Conservation (phyloP, 2,797 vertebrate genomes). For the Lophotriccus pileatus region DNA sequence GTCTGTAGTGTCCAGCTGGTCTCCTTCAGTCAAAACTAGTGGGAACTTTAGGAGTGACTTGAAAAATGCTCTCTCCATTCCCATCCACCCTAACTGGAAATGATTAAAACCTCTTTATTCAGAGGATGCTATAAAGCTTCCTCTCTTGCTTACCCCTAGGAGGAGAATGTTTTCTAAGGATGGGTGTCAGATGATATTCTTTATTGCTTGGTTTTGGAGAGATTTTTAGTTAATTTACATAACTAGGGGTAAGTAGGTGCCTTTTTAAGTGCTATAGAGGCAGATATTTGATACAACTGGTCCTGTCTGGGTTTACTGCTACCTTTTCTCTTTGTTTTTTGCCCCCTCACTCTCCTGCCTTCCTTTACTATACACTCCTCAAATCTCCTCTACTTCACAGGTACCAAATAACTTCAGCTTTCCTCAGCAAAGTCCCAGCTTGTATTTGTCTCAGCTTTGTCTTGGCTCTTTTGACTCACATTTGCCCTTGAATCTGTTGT, state of each 20-base stretch:
- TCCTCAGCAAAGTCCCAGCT: not conserved
- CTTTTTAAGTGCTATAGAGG: not conserved
- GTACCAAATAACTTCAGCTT: not conserved
- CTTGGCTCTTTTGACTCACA: not conserved
- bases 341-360: rapidly evolving
- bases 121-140: not conserved
- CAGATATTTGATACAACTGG: not conserved
- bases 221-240: not conserved
- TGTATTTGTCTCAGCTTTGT: not conserved
- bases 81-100: not conserved
- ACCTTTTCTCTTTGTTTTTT: not conserved
- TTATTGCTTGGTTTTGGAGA: not conserved
- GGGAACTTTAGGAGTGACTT: not conserved
- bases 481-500: not conserved
- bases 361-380: not conserved
- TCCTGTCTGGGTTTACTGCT: not conserved
- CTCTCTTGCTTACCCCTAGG: not conserved
- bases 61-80: not conserved
- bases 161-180: not conserved
- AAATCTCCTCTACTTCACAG: not conserved
- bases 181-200: not conserved
- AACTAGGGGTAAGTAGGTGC: not conserved
- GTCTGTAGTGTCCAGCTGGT: not conserved
- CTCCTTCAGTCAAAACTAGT: not conserved
- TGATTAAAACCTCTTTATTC: not conserved